phyloP scores from a whole-genome alignment of 2,797 vertebrate species.

The Serranus cabrilla region DNA sequence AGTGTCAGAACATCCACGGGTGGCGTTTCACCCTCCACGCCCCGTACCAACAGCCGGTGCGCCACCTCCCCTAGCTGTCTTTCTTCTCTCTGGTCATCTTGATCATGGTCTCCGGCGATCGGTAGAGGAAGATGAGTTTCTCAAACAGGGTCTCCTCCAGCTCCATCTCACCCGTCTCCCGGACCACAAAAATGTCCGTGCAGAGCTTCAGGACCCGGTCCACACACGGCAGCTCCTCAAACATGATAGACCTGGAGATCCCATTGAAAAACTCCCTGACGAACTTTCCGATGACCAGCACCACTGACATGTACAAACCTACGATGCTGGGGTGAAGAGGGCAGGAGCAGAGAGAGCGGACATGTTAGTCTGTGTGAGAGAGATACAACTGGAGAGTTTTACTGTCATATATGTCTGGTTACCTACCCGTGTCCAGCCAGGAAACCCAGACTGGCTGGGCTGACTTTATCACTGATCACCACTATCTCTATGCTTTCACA shows the following conservation, averaged over 20 bases:
- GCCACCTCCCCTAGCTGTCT: slow-evolving; percentile 61
- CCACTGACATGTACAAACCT: slow-evolving; percentile 88
- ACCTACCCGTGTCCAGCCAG: slow-evolving; percentile 88
- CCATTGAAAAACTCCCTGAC: slow-evolving; percentile 88
- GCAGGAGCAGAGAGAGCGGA: neutral
- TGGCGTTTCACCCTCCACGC: neutral
- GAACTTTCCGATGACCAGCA: slow-evolving; percentile 87
- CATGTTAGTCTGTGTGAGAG: neutral
- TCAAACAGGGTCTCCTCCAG: slow-evolving; percentile 88
- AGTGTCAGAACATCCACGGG: neutral
- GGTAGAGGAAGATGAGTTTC: slow-evolving; percentile 86
- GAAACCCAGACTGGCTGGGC: slow-evolving; percentile 88
- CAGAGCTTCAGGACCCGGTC: slow-evolving; percentile 87
- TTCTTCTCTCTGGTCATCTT: slow-evolving; percentile 86
- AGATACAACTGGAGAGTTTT: neutral
- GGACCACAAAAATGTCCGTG: slow-evolving; percentile 86
- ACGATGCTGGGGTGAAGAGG: slow-evolving; percentile 76
- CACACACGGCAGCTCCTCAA: slow-evolving; percentile 86
- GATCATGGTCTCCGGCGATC: slow-evolving; percentile 85
- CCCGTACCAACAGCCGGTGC: neutral
- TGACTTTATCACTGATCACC: slow-evolving; percentile 89
- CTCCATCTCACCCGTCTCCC: slow-evolving; percentile 87
- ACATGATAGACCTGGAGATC: slow-evolving; percentile 88
- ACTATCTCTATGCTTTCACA: slow-evolving; percentile 85
- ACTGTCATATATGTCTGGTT: neutral